A percentile compares a stretch with the other conserved stretches of the same genome.
These are phyloP conservation scores for Andricus quercusramuli DNA, from an alignment of 2,888 invertebrate genomes.

Conservation along the genomic window DNA sequence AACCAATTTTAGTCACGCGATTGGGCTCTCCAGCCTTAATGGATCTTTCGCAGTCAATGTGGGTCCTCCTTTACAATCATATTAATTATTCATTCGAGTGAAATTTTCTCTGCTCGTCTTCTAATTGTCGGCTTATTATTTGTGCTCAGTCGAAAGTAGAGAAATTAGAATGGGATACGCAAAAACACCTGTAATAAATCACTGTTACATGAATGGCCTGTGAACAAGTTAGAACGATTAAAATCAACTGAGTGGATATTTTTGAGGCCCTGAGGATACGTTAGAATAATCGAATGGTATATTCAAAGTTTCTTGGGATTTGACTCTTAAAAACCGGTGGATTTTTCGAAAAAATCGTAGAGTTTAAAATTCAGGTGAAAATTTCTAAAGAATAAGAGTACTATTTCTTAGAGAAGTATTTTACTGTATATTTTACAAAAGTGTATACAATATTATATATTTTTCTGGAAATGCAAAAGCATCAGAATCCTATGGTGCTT, in stretches of 20 bases:
- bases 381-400: too few relatives aligned
- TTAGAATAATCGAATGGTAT: neutral
- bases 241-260: neutral
- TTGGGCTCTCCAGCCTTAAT: neutral
- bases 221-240: neutral
- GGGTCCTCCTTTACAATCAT: slow-evolving; percentile 8
- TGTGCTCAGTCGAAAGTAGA: slow-evolving; percentile 48
- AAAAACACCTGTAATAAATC: slow-evolving; percentile 2
- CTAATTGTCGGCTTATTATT: slow-evolving; percentile 50
- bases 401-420: too few relatives aligned
- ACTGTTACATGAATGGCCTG: slow-evolving; percentile 2
- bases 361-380: too few relatives aligned
- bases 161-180: slow-evolving; percentile 16
- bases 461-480: too few relatives aligned
- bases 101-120: slow-evolving; percentile 49
- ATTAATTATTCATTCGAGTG: slow-evolving; percentile 57
- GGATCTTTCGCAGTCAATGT: slow-evolving; percentile 2
- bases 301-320: neutral
- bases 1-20: slow-evolving; percentile 15
- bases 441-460: too few relatives aligned
- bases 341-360: neutral
- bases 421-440: too few relatives aligned
- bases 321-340: neutral
- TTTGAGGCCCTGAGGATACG: neutral
- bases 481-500: too few relatives aligned